phyloP scores from a whole-genome alignment of 1,140 invertebrate genomes.

The Cotesia vestalis region DNA sequence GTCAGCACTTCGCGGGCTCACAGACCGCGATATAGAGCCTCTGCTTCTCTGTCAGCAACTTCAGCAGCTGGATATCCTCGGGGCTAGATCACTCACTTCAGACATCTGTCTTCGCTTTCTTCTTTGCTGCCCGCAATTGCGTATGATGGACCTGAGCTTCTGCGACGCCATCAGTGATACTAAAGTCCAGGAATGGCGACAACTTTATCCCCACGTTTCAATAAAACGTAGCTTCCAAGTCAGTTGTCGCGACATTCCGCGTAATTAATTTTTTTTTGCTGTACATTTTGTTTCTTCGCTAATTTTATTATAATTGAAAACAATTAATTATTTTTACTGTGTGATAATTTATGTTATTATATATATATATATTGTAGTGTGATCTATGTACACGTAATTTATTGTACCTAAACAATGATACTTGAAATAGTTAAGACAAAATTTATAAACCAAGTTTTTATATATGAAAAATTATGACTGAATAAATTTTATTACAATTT shows the following conservation, averaged over 20 bases:
- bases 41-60: constrained; percentile 73
- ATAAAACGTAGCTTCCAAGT: constrained; percentile 69
- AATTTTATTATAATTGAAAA: too few relatives aligned
- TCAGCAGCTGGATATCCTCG: constrained; percentile 84
- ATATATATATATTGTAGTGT: constrained; percentile 7
- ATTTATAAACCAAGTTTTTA: too few relatives aligned
- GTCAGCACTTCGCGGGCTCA: constrained; percentile 79
- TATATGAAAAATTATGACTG: constrained; percentile 7
- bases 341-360: neutral
- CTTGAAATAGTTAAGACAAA: neutral
- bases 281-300: constrained; percentile 4
- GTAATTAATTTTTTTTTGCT: constrained; percentile 30
- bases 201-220: constrained; percentile 71
- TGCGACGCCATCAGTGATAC: constrained; percentile 80
- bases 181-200: constrained; percentile 72
- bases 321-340: neutral
- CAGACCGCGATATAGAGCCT: constrained; percentile 78
- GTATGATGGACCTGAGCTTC: constrained; percentile 86
- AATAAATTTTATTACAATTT: constrained; percentile 1
- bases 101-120: constrained; percentile 75
- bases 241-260: constrained; percentile 41
- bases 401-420: constrained; percentile 16
- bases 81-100: constrained; percentile 77
- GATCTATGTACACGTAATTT: constrained; percentile 10
- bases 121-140: constrained; percentile 68